Evolutionary conservation across 2,888 invertebrate genomes (phyloP).

Genomic region (Microctonus brassicae): DNA sequence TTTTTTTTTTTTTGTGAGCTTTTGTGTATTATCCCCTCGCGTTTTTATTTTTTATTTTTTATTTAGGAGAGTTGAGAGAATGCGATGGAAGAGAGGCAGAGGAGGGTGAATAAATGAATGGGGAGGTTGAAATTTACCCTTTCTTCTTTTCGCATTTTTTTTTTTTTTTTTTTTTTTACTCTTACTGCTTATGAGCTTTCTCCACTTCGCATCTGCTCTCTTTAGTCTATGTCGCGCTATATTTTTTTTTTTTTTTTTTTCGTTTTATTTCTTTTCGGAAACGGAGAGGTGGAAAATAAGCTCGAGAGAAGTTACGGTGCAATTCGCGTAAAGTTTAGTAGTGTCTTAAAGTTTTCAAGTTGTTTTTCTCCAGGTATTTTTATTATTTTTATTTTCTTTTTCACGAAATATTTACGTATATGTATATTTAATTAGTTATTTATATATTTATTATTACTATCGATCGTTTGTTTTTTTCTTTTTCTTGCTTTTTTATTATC

Average conservation of each 20-base stretch:
- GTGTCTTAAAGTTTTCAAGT: slow-evolving; percentile 3
- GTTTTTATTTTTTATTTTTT: background rate
- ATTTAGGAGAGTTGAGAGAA: background rate
- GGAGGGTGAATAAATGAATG: background rate
- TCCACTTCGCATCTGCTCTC: slow-evolving; percentile 8
- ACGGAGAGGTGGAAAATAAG: background rate
- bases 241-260: slow-evolving; percentile 15
- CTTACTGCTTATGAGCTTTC: slow-evolving; percentile 5
- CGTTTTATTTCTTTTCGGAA: background rate
- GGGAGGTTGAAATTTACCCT: background rate
- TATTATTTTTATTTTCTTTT: background rate
- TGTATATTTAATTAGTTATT: background rate
- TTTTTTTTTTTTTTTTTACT: slow-evolving; percentile 11
- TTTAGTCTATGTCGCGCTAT: background rate
- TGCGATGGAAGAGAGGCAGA: too few relatives aligned
- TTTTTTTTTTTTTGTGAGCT: background rate
- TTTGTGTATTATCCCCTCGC: slow-evolving; percentile 1
- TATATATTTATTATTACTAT: background rate
- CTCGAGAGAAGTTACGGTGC: background rate
- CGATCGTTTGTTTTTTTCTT: background rate
- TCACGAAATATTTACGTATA: too few relatives aligned
- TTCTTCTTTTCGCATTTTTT: background rate
- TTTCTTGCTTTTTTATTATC: background rate
- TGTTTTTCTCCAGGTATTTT: background rate
- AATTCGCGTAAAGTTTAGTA: background rate